These are phyloP conservation scores for Yponomeuta plumbellus DNA, from an alignment of 2,888 invertebrate genomes.

Conservation along the genomic window DNA sequence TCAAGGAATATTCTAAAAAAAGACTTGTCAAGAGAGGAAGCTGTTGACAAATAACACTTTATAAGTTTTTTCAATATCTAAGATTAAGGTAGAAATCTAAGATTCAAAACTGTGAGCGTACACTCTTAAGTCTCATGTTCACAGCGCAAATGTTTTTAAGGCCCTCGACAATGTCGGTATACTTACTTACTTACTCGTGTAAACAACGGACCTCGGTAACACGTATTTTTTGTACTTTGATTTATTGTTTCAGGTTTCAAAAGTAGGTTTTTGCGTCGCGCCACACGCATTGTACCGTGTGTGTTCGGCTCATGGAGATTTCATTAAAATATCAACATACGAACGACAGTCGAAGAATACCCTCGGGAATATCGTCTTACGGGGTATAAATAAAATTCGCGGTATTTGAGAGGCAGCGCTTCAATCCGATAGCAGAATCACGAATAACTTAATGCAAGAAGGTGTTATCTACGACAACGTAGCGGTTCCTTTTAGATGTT, in stretches of 20 bases:
- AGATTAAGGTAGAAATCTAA: too few species aligned
- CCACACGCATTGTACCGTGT: conserved; percentile 58
- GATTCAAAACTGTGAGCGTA: conserved; percentile 21
- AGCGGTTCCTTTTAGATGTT: too few species aligned
- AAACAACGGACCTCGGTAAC: conserved; percentile 67
- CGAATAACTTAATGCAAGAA: too few species aligned
- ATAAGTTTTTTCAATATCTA: too few species aligned
- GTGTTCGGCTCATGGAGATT: conserved; percentile 45
- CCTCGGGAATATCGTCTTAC: background rate
- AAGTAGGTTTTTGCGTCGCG: conserved; percentile 60
- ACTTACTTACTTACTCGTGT: conserved; percentile 31
- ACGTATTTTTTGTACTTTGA: conserved; percentile 71
- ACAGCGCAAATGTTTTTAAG: conserved; percentile 44
- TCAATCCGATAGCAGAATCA: background rate
- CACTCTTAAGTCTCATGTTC: conserved; percentile 47
- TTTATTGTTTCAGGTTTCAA: conserved; percentile 70
- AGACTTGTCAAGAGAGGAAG: too few species aligned
- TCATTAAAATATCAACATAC: conserved; percentile 25
- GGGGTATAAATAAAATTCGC: background rate
- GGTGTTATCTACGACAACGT: too few species aligned
- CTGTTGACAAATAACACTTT: background rate
- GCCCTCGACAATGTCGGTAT: conserved; percentile 59
- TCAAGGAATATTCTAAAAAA: too few species aligned
- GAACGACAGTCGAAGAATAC: conserved; percentile 10
- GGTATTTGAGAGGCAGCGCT: background rate